Evolutionary conservation across 2,797 vertebrate genomes (phyloP), one percentile per base, ranked within the genome.

Genomic region (Myripristis murdjan): DNA sequence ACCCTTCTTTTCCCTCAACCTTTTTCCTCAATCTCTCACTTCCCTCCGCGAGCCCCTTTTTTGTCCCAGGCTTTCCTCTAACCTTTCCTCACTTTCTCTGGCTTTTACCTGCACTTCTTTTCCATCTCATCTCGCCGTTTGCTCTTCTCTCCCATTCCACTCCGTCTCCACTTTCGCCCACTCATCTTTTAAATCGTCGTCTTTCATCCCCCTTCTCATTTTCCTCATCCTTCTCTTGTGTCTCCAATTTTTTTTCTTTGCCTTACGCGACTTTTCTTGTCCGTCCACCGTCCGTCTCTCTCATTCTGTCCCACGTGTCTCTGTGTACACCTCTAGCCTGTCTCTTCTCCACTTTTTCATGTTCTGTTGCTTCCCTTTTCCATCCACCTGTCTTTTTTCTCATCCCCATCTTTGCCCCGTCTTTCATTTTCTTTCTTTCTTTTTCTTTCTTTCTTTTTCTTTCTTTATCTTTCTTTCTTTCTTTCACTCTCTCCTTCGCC

Each of bases 101-200:
- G n/a, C n/a, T n/a, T n/a, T n/a, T n/a, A n/a, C n/a, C n/a, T n/a
- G n/a, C 71, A 44, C 56, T 20, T 3, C 28, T 14, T 10, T 48
- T 35, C 26, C 55, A 46, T 79, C 61, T 61, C 71, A 61, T 72
- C 51, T 59, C 35, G 74, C 47, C 26, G 60, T 82, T 77, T 62
- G 64, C 61, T 71, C 85, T 77, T 56, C 70, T 78, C 70, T 79
- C 35, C 70, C 54, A 62, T 56, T 73, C 24, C 41, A 26, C 64
- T 76, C 49, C 16, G 18, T 73, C 56, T 75, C 56, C 63, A 69
- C 71, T 81, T 80, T 78, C 57, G 57, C 58, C 64, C 76, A 39
- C 82, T 85, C 77, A 78, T 75, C 78, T 61, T 75, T 55, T 69
- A 63, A 88, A 84, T 84, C 79, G 3, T 22, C 70, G 69, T 68